Percentiles rank a stretch among this genome's conserved stretches.
Conservation (phyloP, 2,113 vertebrate species). For the Podocnemis expansa region DNA sequence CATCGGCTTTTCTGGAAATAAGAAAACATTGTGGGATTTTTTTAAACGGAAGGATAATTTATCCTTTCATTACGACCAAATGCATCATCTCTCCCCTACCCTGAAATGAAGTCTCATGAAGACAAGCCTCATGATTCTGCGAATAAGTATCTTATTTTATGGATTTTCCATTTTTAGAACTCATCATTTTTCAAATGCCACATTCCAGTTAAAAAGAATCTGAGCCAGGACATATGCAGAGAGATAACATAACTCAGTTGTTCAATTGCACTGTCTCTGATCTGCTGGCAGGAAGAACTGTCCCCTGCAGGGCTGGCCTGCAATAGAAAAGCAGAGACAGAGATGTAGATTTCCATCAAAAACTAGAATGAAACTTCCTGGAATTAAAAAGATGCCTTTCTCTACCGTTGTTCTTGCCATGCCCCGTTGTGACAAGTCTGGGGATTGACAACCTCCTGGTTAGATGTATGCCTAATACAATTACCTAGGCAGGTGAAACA, state of each 20-base stretch:
- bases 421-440: not conserved
- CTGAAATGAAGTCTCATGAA: not conserved
- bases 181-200: not conserved
- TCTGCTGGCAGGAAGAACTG: not conserved
- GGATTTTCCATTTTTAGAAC: not conserved
- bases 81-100: not conserved
- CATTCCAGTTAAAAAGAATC: not conserved
- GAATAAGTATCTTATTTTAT: not conserved
- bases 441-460: slow-evolving; percentile 14
- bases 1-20: not conserved
- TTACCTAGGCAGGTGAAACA: slow-evolving; percentile 31
- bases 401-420: not conserved
- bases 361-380: not conserved
- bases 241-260: slow-evolving; percentile 1
- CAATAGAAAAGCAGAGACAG: not conserved
- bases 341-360: slow-evolving; percentile 7
- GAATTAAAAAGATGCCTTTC: not conserved
- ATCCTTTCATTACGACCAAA: not conserved
- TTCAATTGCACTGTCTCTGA: not conserved
- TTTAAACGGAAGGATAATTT: not conserved
- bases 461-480: slow-evolving; percentile 29
- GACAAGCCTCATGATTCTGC: not conserved
- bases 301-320: not conserved
- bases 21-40: not conserved
- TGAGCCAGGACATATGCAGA: not conserved